Base-by-base conservation (phyloP, 2,888 invertebrate species). In the Eueremaeus valkanovi region DNA sequence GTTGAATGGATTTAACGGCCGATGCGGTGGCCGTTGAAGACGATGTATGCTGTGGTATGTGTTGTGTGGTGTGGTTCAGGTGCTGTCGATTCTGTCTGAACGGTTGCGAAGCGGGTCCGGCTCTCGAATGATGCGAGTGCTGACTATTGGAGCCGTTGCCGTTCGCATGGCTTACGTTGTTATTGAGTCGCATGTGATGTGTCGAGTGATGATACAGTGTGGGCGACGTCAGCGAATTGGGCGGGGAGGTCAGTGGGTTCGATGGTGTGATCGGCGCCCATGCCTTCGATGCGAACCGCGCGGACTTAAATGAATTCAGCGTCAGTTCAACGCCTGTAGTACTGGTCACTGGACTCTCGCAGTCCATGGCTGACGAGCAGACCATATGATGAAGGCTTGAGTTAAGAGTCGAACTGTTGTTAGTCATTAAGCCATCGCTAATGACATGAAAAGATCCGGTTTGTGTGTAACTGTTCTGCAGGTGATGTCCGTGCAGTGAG, bases 341-440 rank as follows among this genome's bases (percentile, higher is more conserved):
- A 45, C 76, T 78, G 55, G 79, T 77, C 63, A 77, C 76, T 74
- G 89, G 88, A 79, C 89, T 88, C 83, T 90, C 90, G 86, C 92
- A 92, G 81, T 92, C 92, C 90, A 92, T 92, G 80, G 90, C 89
- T 79, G 79, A 79, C 66, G 77, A 74, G 31, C 76, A 72, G 29
- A 78, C 70, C 63, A 73, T 77, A 75, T 68, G 76, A 76, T 29
- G 78, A 76, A 27, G 76, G 74, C 42, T 75, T 68, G 72, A 76
- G 61, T 76, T 73, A 72, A 76, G 75, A 63, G 75, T 76, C 73
- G 72, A 77, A 76, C 51, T 78, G 78, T 76, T 78, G 78, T 76
- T 78, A 61, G 66, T 76, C 78, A 72, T 76, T 77, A 68, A 73
- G 13, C 63, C 61, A 8, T 45, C 58, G 40, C 33, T 72, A 21